phyloP scores from a whole-genome alignment of 2,888 invertebrate species.

The Xestia xanthographa region DNA sequence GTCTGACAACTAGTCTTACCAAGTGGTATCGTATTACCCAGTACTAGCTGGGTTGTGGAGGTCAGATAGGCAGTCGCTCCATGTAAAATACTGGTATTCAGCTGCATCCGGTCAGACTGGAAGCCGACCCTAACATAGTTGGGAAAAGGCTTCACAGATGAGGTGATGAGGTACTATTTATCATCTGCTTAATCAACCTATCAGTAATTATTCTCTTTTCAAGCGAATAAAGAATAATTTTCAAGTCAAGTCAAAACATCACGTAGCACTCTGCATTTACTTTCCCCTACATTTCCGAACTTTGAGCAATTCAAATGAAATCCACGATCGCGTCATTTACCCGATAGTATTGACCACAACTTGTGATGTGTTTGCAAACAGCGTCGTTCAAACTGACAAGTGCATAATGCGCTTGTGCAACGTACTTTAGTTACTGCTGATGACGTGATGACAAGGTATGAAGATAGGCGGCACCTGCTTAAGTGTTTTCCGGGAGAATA shows the following conservation, averaged over 20 bases:
- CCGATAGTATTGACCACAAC: constrained; percentile 23
- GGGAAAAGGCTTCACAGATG: not conserved
- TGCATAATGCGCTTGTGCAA: constrained; percentile 51
- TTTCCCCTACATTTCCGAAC: constrained; percentile 14
- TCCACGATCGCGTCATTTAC: constrained; percentile 13
- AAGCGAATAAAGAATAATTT: not conserved
- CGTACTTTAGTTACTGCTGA: constrained; percentile 2
- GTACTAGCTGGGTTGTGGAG: no score
- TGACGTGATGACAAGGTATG: constrained; percentile 8
- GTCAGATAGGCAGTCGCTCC: no score
- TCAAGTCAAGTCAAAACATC: not conserved
- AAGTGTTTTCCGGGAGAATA: constrained; percentile 35
- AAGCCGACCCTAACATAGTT: not conserved
- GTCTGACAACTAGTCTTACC: no score
- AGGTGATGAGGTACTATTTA: no score
- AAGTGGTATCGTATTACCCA: no score
- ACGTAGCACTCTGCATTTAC: not conserved
- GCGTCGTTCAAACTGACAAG: constrained; percentile 39
- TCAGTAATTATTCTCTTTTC: no score
- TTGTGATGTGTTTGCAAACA: constrained; percentile 43
- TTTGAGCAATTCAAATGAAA: constrained; percentile 28
- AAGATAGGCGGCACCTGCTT: constrained; percentile 18
- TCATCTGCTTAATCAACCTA: no score
- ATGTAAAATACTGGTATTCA: no score
- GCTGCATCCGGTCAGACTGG: not conserved